phyloP scores from a whole-genome alignment of 2,113 vertebrate species.

The Onychorhynchus coronatus region DNA sequence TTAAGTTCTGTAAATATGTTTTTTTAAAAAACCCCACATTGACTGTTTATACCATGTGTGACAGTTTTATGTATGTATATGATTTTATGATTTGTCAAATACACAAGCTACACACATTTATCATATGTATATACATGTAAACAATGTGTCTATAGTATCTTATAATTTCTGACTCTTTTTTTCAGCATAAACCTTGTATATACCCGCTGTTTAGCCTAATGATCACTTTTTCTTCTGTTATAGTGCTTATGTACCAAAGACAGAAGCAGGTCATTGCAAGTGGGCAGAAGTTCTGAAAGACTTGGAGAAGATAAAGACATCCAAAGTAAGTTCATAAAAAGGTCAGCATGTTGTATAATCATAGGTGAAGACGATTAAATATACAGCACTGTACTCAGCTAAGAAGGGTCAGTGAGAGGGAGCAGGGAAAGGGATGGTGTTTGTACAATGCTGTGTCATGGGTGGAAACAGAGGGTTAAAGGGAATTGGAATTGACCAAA shows the following conservation, averaged over 20 bases:
- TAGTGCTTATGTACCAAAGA: slow-evolving; percentile 64
- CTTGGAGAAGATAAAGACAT: slow-evolving; percentile 48
- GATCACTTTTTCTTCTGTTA: slow-evolving; percentile 32
- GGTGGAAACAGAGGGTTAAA: background rate
- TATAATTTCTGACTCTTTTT: background rate
- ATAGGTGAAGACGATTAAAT: background rate
- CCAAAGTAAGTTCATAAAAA: slow-evolving; percentile 57
- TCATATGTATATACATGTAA: background rate
- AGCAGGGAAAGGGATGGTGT: background rate
- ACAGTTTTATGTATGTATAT: background rate
- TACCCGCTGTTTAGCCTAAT: background rate
- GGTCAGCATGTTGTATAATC: background rate
- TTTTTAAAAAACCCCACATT: background rate
- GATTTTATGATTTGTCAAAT: background rate
- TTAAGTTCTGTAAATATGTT: background rate
- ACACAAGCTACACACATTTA: background rate
- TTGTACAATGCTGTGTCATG: background rate
- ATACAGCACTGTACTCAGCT: background rate
- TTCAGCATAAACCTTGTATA: background rate
- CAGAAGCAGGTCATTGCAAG: slow-evolving; percentile 27
- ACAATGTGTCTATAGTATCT: background rate
- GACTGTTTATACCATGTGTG: background rate
- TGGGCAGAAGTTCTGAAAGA: slow-evolving; percentile 65
- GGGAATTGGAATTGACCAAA: background rate
- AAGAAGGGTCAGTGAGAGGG: background rate